Conservation (phyloP, 2,797 vertebrate species). For the Kryptopterus vitreolus region DNA sequence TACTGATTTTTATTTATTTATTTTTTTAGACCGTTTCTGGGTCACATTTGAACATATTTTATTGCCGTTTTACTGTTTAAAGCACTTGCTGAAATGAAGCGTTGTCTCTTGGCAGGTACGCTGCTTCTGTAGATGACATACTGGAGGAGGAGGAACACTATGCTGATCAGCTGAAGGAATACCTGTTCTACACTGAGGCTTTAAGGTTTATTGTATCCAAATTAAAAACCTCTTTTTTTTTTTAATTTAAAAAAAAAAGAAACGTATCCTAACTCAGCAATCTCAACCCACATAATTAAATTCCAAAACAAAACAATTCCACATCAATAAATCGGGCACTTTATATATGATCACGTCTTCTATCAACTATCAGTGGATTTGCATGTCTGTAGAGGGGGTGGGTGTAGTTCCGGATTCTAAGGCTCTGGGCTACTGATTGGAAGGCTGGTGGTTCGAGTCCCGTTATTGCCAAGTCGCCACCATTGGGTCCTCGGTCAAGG, state of each 20-base stretch:
- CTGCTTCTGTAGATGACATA: constrained; percentile 94
- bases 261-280: neutral
- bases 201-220: constrained; percentile 72
- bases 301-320: too few relatives aligned
- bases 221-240: neutral
- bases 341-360: neutral
- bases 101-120: constrained; percentile 74
- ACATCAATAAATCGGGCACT: neutral
- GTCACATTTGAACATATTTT: neutral
- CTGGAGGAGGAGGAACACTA: constrained; percentile 97
- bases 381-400: neutral
- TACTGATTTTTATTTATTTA: neutral
- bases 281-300: too few relatives aligned
- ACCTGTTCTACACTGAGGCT: constrained; percentile 94
- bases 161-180: constrained; percentile 95
- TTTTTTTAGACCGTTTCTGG: neutral
- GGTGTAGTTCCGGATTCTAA: too few relatives aligned
- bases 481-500: too few relatives aligned
- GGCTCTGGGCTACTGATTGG: too few relatives aligned
- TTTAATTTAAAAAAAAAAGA: neutral
- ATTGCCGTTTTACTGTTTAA: neutral
- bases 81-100: neutral
- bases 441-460: too few relatives aligned
- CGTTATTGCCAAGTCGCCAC: too few relatives aligned
- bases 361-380: too few relatives aligned